Evolutionary conservation across 2,797 vertebrate species (phyloP), one percentile per base, ranked within the genome.

Genomic region (Pyrocephalus nanus): DNA sequence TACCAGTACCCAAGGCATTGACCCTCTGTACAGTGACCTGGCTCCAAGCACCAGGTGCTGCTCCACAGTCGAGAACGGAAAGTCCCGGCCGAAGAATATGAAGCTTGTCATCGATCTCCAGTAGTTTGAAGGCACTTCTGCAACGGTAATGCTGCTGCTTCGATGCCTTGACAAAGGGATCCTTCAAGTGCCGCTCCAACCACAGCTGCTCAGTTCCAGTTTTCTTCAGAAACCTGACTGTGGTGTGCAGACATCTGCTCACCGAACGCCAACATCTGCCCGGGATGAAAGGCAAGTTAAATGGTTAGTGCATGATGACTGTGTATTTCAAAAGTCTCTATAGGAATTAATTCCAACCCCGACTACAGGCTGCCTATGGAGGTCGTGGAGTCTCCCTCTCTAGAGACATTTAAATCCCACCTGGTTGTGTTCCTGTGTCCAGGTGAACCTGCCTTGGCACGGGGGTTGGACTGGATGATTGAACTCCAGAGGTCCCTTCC

Each of bases 11-110:
- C 27, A 97, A 82, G 10, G 99, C 98, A 32, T 99, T 99, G 92
- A 99, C 99, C 70, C 97, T 98, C 50, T 98, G 97, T 26, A 99
- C 98, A 0, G 98, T 98, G 81, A 99, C 98, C 97, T 99, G 99
- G 94, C 99, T 99, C 99, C 99, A 99, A 13, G 99, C 99, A 54
- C 99, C 99, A 0, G 99, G 99, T 0, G 99, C 99, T 0, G 99
- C 98, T 6, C 99, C 99, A 7, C 99, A 99, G 96, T 99, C 99
- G 26, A 99, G 96, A 67, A 99, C 98, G 1, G 96, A 96, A 20
- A 97, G n/a, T 6, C 99, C 99, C 0, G 99, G 99, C 43, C 64
- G 96, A 20, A 99, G 95, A 20, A 99, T 78, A 11, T 32, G 53
- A 72, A 98, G 96, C 93, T 97, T 98, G 54, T 98, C 97, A 26